These are phyloP conservation scores for Trichoplusia ni DNA, from an alignment of 1,140 invertebrate genomes.

Conservation along the genomic window DNA sequence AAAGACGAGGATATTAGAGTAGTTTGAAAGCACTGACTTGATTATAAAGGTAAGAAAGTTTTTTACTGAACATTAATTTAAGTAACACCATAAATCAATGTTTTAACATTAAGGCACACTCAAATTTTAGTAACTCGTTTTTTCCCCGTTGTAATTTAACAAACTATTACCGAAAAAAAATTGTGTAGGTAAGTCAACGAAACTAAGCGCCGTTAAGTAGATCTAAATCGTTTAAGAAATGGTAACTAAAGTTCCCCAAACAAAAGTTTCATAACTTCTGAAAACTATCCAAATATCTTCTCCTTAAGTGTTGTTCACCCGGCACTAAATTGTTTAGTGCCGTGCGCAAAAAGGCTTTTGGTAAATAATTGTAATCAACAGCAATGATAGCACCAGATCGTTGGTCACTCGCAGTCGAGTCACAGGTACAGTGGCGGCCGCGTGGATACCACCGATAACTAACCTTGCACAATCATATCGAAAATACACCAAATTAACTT, in stretches of 20 bases:
- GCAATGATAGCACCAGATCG: slow-evolving; percentile 1
- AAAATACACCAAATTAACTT: not conserved
- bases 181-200: too few species aligned
- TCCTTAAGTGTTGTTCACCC: slow-evolving; percentile 62
- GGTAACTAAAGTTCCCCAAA: too few species aligned
- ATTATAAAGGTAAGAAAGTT: too few species aligned
- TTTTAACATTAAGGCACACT: not conserved
- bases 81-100: too few species aligned
- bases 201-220: too few species aligned
- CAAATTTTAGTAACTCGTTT: not conserved
- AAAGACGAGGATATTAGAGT: too few species aligned
- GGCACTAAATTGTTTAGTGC: slow-evolving; percentile 50
- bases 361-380: slow-evolving; percentile 41
- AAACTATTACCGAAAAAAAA: too few species aligned
- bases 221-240: too few species aligned
- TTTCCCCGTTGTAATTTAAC: too few species aligned
- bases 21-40: too few species aligned
- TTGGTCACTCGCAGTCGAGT: not conserved
- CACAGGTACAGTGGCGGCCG: slow-evolving; percentile 10
- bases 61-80: too few species aligned
- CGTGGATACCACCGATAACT: slow-evolving; percentile 3
- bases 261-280: not conserved
- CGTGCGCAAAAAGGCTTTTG: slow-evolving; percentile 70
- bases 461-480: too few species aligned
- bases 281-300: slow-evolving; percentile 16